Base-by-base conservation (phyloP, 2,113 vertebrate genomes). In the Mormyrus lacerda region DNA sequence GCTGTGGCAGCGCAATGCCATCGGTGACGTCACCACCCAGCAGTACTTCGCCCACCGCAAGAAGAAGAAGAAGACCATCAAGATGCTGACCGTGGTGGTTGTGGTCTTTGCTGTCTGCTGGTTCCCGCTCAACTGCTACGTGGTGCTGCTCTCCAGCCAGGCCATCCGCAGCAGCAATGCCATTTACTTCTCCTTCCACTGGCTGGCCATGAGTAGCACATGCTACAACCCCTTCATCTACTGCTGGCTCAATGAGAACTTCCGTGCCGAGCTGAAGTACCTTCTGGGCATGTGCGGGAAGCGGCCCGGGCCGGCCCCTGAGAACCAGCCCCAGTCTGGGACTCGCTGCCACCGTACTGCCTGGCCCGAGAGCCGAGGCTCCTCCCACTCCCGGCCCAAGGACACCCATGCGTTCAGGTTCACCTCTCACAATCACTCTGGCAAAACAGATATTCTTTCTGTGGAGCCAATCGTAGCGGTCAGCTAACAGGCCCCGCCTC, bases 181-280 rank as follows among this genome's bases (percentile, higher is more conserved):
- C 50, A 91, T 98, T 83, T 99, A 98, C 92, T 99, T 99, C 0
- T 95, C 96, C 91, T 99, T 99, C 92, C 98, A 99, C 93, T 99
- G 98, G 98, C 94, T 99, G 0, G 98, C 98, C 10, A 98, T 96
- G 97, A 99, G 98, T 94, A 98, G 98, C 92, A 98, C 98, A 76
- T 99, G 98, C 94, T 98, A 98, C 94, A 99, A 99, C 92, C 98
- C 98, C 6, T 99, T 98, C 94, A 98, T 98, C 92, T 99, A 99
- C 94, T 99, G 98, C 94, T 99, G 98, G 94, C 96, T 99, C 88
- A 98, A 99, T 0, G 97, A 98, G 90, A 96, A 94, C 91, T 99
- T 99, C 92, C 94, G 97, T 47, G 94, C 95, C 0, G 98, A 98
- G 84, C 95, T 98, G 1, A 97, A 96, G 91, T 95, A 95, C 5